phyloP scores from a whole-genome alignment of 2,113 vertebrate species.

The Odontesthes bonariensis region DNA sequence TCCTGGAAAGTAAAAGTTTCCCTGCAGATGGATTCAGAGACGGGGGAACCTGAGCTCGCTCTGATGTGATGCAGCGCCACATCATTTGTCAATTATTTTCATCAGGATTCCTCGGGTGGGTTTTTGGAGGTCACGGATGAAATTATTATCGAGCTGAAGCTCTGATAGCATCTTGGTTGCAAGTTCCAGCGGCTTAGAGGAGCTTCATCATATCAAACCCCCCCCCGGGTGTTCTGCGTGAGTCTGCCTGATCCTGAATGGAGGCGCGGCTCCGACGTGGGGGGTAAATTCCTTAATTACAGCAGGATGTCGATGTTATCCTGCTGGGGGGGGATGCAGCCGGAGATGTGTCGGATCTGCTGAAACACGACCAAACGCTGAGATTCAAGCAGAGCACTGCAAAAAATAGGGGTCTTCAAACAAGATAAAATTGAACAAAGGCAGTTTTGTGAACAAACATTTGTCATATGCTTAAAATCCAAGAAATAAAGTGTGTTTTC shows the following conservation, averaged over 20 bases:
- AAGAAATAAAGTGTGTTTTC: too few species aligned
- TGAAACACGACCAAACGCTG: background rate
- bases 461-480: too few species aligned
- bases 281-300: constrained; percentile 39
- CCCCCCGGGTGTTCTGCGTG: constrained; percentile 26
- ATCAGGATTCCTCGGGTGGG: background rate
- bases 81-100: constrained; percentile 9
- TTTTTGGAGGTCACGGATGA: constrained; percentile 41
- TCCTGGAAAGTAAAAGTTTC: background rate
- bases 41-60: background rate
- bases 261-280: constrained; percentile 12
- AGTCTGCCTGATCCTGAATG: constrained; percentile 26
- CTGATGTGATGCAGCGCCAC: background rate
- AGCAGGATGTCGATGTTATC: background rate
- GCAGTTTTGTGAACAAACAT: too few species aligned
- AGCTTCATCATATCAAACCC: constrained; percentile 23
- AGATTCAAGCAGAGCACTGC: background rate
- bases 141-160: constrained; percentile 28
- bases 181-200: constrained; percentile 12
- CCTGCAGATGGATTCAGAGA: constrained; percentile 12
- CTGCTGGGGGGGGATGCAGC: background rate
- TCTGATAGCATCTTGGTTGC: constrained; percentile 36
- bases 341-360: too few species aligned
- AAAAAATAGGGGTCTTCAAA: too few species aligned
- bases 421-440: too few species aligned